phyloP scores from a whole-genome alignment of 2,888 invertebrate genomes.

The Euplagia quadripunctaria region DNA sequence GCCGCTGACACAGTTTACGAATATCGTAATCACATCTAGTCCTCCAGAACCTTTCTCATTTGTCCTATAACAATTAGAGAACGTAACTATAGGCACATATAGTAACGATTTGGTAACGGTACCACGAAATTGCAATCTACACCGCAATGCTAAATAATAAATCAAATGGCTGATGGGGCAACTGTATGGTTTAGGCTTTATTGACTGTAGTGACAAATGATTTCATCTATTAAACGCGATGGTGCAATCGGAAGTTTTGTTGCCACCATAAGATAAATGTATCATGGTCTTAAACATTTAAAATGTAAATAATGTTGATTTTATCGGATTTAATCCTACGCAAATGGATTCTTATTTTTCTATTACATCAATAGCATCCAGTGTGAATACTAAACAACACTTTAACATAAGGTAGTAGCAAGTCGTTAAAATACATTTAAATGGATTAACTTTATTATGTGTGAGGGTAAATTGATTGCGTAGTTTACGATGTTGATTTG shows the following conservation, averaged over 20 bases:
- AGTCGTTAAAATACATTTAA: conserved; percentile 1
- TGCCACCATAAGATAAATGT: conserved; percentile 32
- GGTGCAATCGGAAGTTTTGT: conserved; percentile 41
- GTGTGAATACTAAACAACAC: conserved; percentile 20
- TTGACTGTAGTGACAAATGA: conserved; percentile 62
- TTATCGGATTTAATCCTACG: conserved; percentile 24
- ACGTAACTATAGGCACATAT: conserved; percentile 26
- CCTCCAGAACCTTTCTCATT: not conserved
- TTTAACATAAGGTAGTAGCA: not conserved
- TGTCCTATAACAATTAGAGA: conserved; percentile 28
- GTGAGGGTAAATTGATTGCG: not conserved
- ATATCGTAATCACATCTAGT: conserved; percentile 28
- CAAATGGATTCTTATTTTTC: conserved; percentile 9
- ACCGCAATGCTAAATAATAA: conserved; percentile 59
- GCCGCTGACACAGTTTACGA: conserved; percentile 20
- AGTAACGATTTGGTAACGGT: conserved; percentile 52
- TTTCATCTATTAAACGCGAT: conserved; percentile 53
- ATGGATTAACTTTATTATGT: not conserved
- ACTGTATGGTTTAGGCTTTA: conserved; percentile 54
- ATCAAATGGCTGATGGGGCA: conserved; percentile 64
- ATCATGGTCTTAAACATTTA: conserved; percentile 28
- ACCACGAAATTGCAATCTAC: conserved; percentile 55
- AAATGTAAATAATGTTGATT: conserved; percentile 26
- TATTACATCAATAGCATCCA: conserved; percentile 18
- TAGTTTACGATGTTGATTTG: not conserved